Evolutionary conservation across 2,797 vertebrate species (phyloP).

Genomic region (Liparis tanakae): DNA sequence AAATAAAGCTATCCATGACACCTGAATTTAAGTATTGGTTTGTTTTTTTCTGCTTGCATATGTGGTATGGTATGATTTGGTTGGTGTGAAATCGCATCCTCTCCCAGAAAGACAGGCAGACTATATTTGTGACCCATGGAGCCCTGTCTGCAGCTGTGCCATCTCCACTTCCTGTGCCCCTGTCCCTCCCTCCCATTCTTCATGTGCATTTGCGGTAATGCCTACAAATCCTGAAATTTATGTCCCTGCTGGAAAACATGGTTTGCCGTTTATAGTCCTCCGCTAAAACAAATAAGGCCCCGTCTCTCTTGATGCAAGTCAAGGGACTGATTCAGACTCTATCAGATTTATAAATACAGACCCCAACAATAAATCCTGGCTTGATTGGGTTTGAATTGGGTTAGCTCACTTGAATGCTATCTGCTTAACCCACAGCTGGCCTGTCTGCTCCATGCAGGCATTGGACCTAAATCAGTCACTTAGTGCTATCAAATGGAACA

Average conservation of each 20-base stretch:
- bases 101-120: slow-evolving; percentile 64
- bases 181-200: slow-evolving; percentile 61
- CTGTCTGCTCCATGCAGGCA: slow-evolving; percentile 86
- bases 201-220: slow-evolving; percentile 84
- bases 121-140: slow-evolving; percentile 74
- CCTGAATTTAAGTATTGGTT: slow-evolving; percentile 50
- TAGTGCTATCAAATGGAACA: slow-evolving; percentile 85
- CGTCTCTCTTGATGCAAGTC: slow-evolving; percentile 85
- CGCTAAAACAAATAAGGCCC: slow-evolving; percentile 80
- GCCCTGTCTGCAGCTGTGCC: slow-evolving; percentile 69
- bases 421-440: slow-evolving; percentile 89
- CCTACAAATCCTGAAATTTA: slow-evolving; percentile 85
- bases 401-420: slow-evolving; percentile 90
- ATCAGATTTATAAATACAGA: slow-evolving; percentile 89
- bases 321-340: slow-evolving; percentile 86
- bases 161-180: slow-evolving; percentile 81
- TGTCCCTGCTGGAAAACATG: slow-evolving; percentile 85
- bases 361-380: slow-evolving; percentile 85
- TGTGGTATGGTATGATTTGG: slow-evolving; percentile 45
- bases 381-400: slow-evolving; percentile 87
- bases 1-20: slow-evolving; percentile 46
- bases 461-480: slow-evolving; percentile 88
- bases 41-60: slow-evolving; percentile 61
- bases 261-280: slow-evolving; percentile 84
- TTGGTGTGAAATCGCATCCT: slow-evolving; percentile 69